Evolutionary conservation across 2,113 vertebrate genomes (phyloP).

Genomic region (Notothenia coriiceps): DNA sequence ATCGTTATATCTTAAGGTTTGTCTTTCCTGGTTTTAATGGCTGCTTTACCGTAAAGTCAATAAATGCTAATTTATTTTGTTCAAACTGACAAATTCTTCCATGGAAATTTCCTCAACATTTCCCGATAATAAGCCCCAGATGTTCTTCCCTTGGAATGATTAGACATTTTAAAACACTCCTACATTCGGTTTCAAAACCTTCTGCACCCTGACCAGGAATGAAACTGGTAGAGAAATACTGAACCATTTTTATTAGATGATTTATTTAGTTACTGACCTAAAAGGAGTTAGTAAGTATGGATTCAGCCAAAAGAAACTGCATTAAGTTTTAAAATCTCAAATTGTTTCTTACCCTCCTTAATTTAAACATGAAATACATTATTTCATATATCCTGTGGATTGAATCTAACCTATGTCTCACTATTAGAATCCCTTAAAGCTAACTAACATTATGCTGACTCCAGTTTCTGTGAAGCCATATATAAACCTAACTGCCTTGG

Average conservation of each 20-base stretch:
- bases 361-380: too few relatives aligned
- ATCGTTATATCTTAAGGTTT: too few relatives aligned
- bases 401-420: too few relatives aligned
- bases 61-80: background rate
- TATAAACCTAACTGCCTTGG: background rate
- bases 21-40: too few relatives aligned
- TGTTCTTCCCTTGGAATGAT: background rate
- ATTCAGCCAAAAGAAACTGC: too few relatives aligned
- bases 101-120: background rate
- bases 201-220: background rate
- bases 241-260: background rate
- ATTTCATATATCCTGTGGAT: too few relatives aligned
- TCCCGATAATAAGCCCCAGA: background rate
- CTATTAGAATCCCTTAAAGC: too few relatives aligned
- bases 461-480: background rate
- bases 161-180: background rate
- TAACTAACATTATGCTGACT: too few relatives aligned
- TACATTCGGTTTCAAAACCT: background rate
- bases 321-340: too few relatives aligned
- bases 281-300: too few relatives aligned
- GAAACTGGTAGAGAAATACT: background rate
- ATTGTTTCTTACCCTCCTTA: too few relatives aligned
- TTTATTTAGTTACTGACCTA: background rate
- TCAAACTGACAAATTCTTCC: background rate
- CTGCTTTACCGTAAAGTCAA: too few relatives aligned